A percentile compares a stretch with the other conserved stretches of the same genome.
Evolutionary conservation across 2,888 invertebrate genomes (phyloP).

Genomic region (Leptopterna dolabrata): DNA sequence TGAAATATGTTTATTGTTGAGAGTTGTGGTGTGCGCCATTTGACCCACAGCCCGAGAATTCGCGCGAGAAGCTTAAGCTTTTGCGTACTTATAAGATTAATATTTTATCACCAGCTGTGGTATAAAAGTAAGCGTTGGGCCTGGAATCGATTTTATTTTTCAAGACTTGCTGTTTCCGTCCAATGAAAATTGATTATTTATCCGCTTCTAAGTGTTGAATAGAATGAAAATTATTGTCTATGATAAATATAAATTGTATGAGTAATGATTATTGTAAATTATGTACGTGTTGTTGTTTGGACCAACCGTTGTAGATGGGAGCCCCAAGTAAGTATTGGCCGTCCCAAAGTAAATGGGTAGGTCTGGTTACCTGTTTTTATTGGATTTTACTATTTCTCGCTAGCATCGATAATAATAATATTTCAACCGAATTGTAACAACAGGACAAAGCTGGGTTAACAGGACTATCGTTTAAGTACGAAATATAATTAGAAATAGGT

Average conservation of each 20-base stretch:
- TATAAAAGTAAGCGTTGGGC: not conserved
- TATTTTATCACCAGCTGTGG: no score
- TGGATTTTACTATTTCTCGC: no score
- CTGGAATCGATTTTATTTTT: not conserved
- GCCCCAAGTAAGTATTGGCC: not conserved
- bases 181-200: not conserved
- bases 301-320: not conserved
- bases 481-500: no score
- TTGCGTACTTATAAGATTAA: no score
- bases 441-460: no score
- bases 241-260: not conserved
- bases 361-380: no score
- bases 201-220: conserved; percentile 17
- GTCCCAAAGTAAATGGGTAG: no score
- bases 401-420: no score
- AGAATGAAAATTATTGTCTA: not conserved
- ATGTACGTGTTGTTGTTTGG: not conserved
- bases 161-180: conserved; percentile 41
- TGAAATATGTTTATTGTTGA: not conserved
- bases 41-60: not conserved
- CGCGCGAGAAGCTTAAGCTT: no score
- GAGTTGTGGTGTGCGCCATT: not conserved
- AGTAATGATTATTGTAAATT: not conserved
- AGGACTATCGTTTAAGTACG: no score
- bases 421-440: no score